Evolutionary conservation across 1,140 invertebrate species (phyloP).

Genomic region (Hycleus cichorii): DNA sequence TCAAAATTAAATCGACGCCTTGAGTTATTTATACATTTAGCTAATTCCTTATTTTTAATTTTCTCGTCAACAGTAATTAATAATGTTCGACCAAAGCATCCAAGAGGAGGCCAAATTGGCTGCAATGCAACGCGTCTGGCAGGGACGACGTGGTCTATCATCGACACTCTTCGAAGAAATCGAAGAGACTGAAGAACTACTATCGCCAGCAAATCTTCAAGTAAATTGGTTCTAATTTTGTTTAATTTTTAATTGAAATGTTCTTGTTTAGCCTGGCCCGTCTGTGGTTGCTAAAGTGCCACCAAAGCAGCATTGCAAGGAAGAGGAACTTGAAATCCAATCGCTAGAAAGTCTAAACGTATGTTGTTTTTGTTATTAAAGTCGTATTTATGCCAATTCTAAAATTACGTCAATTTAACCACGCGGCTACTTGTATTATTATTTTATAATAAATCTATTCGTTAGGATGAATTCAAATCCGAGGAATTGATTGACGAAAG

Average conservation of each 20-base stretch:
- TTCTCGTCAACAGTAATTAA: neutral
- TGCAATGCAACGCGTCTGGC: constrained; percentile 34
- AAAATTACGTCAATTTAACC: neutral
- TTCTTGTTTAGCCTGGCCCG: neutral
- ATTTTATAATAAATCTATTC: neutral
- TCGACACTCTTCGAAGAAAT: constrained; percentile 30
- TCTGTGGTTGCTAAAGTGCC: no score
- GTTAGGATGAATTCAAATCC: neutral
- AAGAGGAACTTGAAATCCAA: no score
- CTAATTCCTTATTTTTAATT: no score
- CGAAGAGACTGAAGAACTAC: constrained; percentile 25
- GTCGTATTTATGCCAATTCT: no score
- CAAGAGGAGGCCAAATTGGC: constrained; percentile 34
- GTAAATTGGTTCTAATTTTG: neutral
- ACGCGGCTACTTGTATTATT: neutral
- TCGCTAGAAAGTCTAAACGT: no score
- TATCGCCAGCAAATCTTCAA: constrained; percentile 15
- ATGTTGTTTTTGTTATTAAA: no score
- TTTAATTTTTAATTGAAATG: neutral
- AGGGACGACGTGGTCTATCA: constrained; percentile 19
- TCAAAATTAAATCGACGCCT: no score
- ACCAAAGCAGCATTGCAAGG: no score
- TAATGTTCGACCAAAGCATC: constrained; percentile 21
- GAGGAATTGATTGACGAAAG: neutral
- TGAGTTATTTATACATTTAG: no score